Base-by-base conservation (phyloP, 2,113 vertebrate species). In the Datnioides undecimradiatus region DNA sequence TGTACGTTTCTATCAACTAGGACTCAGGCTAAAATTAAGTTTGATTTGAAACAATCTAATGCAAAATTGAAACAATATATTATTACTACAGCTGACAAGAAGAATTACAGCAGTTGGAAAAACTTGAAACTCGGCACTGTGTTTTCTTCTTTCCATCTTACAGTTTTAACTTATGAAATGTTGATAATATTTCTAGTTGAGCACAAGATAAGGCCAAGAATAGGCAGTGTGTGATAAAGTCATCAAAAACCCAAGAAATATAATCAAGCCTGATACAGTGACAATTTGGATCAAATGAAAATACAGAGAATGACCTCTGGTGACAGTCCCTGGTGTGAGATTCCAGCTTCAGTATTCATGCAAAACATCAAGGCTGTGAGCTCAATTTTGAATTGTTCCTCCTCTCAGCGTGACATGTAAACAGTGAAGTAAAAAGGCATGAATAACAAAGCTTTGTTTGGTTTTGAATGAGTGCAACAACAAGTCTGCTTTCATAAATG, bases 401-500 rank as follows among this genome's bases (percentile, higher is more conserved):
- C 64, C 81, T 83, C 74, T 65, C 84, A 63, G 79, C 19, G 2
- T 80, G 69, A 51, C 33, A 49, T 46, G 69, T 23, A 80, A 86
- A 76, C 66, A 78, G 31, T 29, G 23, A 75, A 75, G 49, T 21
- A 31, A 73, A 66, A 48, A 45, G 58, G 48, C 58, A 25, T 54
- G 45, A 52, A 43, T 27, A 75, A 67, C 46, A 65, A 29, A 62
- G n/a, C 17, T 54, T 73, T 73, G 34, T 65, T 64, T 67, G 46
- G 65, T 33, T 75, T 45, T 63, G 62, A 73, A 67, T 52, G 25
- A 48, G 48, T 62, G 52, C 43, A 59, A 79, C 31, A 55, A 31
- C 17, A 63, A 31, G 34, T 62, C 46, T 48, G 45, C 52, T 40
- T 73, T 82, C 57, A 82, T 77, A 52, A 84, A 86, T 70, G 52